Evolutionary conservation across 2,113 vertebrate species (phyloP), one percentile per base, ranked within the genome.

Genomic region (Callospermophilus lateralis): DNA sequence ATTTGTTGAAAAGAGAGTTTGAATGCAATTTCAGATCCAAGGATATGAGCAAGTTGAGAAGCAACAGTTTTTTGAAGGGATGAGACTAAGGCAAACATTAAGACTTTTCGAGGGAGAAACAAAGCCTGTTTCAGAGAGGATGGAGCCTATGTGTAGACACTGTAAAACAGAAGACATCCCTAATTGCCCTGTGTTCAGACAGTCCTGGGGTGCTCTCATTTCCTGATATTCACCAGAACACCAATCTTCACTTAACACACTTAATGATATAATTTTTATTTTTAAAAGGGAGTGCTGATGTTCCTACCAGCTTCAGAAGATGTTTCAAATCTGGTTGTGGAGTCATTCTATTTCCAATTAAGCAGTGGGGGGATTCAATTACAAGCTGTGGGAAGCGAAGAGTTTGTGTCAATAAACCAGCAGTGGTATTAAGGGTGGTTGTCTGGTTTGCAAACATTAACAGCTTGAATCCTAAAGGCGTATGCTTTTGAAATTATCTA

Each of bases 281-380:
- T 98, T 96, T 97, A 97, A 97, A 97, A 98, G 96, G 90, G 83
- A 98, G 93, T 88, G 90, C 96, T 97, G 97, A 97, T 97, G 96
- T 98, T 98, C 95, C 85, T 90, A 95, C 79, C 85, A 97, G 98
- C 96, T 97, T 96, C 95, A 87, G 97, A 98, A 97, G 97, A 98
- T 97, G 97, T 97, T 98, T 98, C 98, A 96, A 93, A 98, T 98
- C 97, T 97, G 97, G 97, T 98, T 97, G 96, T 97, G 88, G 73
- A 98, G 96, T 95, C 98, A 95, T 98, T 98, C 97, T 95, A 93
- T 97, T 98, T 98, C 96, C 97, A 98, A 97, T 98, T 98, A 98
- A 98, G 96, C 98, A 97, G 98, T 98, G 97, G 98, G 98, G 97
- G 96, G 96, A 98, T 98, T 98, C 97, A 98, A 98, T 98, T 98